phyloP scores from a whole-genome alignment of 2,888 invertebrate species.

The Drosophila merina region DNA sequence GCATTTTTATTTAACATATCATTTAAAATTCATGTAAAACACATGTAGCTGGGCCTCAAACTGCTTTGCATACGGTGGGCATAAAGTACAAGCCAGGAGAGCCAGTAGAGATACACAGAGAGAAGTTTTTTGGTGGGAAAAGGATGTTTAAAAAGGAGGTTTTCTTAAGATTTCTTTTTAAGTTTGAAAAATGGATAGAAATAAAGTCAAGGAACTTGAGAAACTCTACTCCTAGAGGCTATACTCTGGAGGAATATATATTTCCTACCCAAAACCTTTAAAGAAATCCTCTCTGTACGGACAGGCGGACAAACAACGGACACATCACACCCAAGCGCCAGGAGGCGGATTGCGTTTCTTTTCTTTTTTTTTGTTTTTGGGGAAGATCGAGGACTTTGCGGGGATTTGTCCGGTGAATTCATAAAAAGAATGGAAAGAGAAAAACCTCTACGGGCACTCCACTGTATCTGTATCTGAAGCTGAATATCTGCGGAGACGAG shows the following conservation, averaged over 20 bases:
- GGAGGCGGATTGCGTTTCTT: conserved; percentile 43
- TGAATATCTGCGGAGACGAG: conserved; percentile 33
- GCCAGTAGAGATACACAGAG: conserved; percentile 14
- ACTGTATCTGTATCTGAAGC: conserved; percentile 25
- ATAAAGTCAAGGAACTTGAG: too few relatives aligned
- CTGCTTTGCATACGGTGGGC: conserved; percentile 76
- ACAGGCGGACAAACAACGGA: conserved; percentile 7
- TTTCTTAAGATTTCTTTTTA: too few relatives aligned
- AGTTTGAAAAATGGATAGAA: too few relatives aligned
- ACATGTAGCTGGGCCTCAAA: conserved; percentile 73
- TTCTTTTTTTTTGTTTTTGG: neutral
- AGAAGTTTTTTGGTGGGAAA: conserved; percentile 4
- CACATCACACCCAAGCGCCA: conserved; percentile 74
- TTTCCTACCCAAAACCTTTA: too few relatives aligned
- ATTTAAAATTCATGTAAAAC: conserved; percentile 83
- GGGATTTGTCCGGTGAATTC: conserved; percentile 49
- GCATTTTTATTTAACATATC: conserved; percentile 82
- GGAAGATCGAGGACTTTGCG: neutral
- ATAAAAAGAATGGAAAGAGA: conserved; percentile 32
- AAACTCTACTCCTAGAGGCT: too few relatives aligned
- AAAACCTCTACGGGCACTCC: conserved; percentile 3
- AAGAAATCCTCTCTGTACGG: conserved; percentile 8
- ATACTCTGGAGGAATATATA: too few relatives aligned
- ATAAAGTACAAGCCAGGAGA: conserved; percentile 60
- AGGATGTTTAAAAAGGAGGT: neutral